Evolutionary conservation across 2,113 vertebrate genomes (phyloP).

Genomic region (Orycteropus afer): DNA sequence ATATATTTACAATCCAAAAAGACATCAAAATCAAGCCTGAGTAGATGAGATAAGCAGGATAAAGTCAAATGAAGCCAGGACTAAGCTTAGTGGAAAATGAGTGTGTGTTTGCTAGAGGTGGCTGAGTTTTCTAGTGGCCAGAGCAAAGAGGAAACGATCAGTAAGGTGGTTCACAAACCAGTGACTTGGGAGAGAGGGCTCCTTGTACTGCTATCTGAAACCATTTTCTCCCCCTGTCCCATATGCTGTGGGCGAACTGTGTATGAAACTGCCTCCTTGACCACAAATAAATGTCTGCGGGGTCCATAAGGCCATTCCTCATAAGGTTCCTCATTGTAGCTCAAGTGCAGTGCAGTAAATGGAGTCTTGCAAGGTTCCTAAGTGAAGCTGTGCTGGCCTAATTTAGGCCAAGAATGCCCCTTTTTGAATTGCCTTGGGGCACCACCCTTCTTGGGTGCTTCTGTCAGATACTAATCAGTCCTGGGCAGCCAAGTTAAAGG

Average conservation of each 20-base stretch:
- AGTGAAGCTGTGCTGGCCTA: background rate
- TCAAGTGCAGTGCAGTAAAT: background rate
- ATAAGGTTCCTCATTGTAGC: background rate
- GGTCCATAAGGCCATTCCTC: constrained; percentile 9
- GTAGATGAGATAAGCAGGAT: constrained; percentile 1
- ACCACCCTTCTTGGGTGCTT: background rate
- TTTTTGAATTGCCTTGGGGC: background rate
- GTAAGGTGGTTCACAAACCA: background rate
- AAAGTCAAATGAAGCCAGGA: constrained; percentile 12
- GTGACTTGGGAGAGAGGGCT: background rate
- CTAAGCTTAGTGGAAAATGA: background rate
- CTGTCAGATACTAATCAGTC: background rate
- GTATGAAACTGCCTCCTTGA: background rate
- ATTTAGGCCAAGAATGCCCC: background rate
- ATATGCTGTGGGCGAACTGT: background rate
- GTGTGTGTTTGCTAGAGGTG: background rate
- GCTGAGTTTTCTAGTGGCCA: constrained; percentile 11
- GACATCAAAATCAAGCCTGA: background rate
- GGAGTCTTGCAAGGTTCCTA: background rate
- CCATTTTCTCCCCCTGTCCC: background rate
- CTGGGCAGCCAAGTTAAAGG: background rate
- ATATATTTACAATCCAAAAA: background rate
- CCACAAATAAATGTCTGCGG: background rate
- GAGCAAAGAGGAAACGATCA: background rate
- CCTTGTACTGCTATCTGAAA: background rate